Evolutionary conservation across 1,140 invertebrate species (phyloP), one percentile per base, ranked within the genome.

Genomic region (Thalassaphorura encarpata): DNA sequence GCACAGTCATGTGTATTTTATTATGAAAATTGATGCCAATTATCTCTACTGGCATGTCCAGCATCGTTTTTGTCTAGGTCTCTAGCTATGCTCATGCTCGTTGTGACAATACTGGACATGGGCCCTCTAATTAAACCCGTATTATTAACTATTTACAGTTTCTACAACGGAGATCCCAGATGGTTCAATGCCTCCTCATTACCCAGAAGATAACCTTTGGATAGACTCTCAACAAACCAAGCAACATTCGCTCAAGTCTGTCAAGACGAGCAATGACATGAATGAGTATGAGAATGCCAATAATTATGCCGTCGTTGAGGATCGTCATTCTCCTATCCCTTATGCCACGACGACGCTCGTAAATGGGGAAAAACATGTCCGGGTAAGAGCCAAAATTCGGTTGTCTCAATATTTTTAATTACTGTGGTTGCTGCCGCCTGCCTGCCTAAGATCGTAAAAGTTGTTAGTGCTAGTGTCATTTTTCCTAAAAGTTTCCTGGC

Each of bases 281-380:
- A 65, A 65, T 56, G 63, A 65, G 36, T 65, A 65, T 43, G 63
- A 65, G 52, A 65, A 65, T 56, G 63, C 54, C 2, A 65, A 65
- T 51, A 65, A 65, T 55, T 65, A 65, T 42, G 63, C 63, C 23
- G 63, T 65, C 11, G 63, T 65, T 16, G 57, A 65, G 48, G 63
- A 65, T 45, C 56, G 63, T n/a, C 60, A 60, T 49, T 69, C 68
- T 15, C 68, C 68, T 1, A 66, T 69, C 41, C 64, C 68, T 15
- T 68, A 69, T 54, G 67, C 68, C 46, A 68, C 67, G 11, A 68
- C 67, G 2, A 67, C 67, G 0, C 64, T 69, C 29, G 64, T 68
- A 39, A 63, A 63, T 52, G 66, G 60, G 31, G 59, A 64, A 53
- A 64, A 64, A 55, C 63, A 64, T 52, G 63, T 64, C 56, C 56